A percentile compares a stretch with the other conserved stretches of the same genome.
Conservation (phyloP, 2,113 vertebrate species). For the Oryzias javanicus region DNA sequence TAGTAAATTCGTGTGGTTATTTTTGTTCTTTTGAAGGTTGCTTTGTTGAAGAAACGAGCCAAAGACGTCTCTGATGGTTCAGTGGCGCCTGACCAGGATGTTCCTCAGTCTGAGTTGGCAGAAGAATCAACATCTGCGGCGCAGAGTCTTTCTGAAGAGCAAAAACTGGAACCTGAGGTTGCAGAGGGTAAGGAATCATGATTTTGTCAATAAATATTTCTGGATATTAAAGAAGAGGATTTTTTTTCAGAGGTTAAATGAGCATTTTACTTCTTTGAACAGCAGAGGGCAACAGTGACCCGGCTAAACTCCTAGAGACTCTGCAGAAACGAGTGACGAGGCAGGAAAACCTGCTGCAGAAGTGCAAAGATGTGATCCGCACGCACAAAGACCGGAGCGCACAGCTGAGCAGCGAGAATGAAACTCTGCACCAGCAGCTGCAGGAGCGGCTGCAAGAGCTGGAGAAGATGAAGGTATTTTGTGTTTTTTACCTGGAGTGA, state of each 20-base stretch:
- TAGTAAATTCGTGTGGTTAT: background rate
- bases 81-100: constrained; percentile 61
- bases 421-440: constrained; percentile 91
- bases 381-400: constrained; percentile 83
- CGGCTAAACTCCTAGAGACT: constrained; percentile 76
- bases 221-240: background rate
- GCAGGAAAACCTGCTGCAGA: constrained; percentile 90
- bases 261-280: constrained; percentile 46
- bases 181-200: constrained; percentile 50
- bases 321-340: constrained; percentile 86
- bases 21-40: constrained; percentile 77
- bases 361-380: constrained; percentile 84
- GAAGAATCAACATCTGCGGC: constrained; percentile 48
- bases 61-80: constrained; percentile 68
- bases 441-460: constrained; percentile 93
- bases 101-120: constrained; percentile 39
- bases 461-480: constrained; percentile 91
- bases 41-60: constrained; percentile 85
- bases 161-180: constrained; percentile 46
- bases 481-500: background rate
- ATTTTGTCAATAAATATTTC: background rate
- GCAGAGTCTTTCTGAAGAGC: constrained; percentile 68
- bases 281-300: constrained; percentile 75
- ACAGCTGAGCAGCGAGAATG: constrained; percentile 88
- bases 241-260: constrained; percentile 1